Percentiles rank a stretch among this genome's conserved stretches.
Conservation (phyloP, 1,140 invertebrate species). For the Anoplolepis gracilipes region DNA sequence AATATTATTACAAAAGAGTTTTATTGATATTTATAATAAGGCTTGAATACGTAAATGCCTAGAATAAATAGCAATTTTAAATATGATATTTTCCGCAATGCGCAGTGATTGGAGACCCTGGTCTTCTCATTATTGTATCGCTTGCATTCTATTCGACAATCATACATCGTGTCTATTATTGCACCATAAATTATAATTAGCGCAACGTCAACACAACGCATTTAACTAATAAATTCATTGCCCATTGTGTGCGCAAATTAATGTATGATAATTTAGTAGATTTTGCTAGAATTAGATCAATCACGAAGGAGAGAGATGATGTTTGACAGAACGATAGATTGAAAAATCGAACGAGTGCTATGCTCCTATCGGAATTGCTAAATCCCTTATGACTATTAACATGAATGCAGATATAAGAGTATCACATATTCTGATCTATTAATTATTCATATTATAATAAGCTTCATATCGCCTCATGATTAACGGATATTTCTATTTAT, state of each 20-base stretch:
- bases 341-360: constrained; percentile 64
- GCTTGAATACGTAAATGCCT: not conserved
- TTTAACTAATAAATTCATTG: constrained; percentile 77
- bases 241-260: constrained; percentile 69
- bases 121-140: constrained; percentile 32
- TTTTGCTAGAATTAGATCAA: constrained; percentile 71
- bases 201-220: constrained; percentile 63
- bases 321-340: constrained; percentile 57
- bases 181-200: constrained; percentile 74
- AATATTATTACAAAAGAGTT: not conserved
- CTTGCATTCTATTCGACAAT: constrained; percentile 58
- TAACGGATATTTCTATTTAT: constrained; percentile 42
- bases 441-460: constrained; percentile 58
- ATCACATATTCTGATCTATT: constrained; percentile 54
- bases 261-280: constrained; percentile 73
- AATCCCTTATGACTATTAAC: constrained; percentile 38
- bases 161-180: constrained; percentile 71
- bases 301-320: constrained; percentile 31
- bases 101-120: not conserved
- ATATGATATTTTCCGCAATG: not conserved
- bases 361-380: constrained; percentile 43
- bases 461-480: constrained; percentile 41
- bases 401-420: constrained; percentile 57
- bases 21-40: not conserved
- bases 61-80: not conserved